Percentiles rank a stretch among this genome's conserved stretches.
These are phyloP conservation scores for Xylota segnis DNA, from an alignment of 2,888 invertebrate genomes.

Conservation along the genomic window DNA sequence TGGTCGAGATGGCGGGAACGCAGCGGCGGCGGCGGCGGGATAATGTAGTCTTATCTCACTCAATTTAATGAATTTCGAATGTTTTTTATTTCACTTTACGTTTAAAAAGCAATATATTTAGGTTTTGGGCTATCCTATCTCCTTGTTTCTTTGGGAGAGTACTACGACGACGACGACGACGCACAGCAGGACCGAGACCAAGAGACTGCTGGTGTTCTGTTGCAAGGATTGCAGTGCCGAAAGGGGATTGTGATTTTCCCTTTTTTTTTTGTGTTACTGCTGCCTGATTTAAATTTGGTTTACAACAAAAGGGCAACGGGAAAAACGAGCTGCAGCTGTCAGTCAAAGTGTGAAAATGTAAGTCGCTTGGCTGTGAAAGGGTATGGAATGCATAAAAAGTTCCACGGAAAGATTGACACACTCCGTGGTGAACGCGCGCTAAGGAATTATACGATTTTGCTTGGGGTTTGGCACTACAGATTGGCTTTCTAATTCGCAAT, in stretches of 20 bases:
- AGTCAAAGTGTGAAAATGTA: slow-evolving; percentile 70
- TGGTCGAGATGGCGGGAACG: slow-evolving; percentile 23
- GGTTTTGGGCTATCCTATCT: slow-evolving; percentile 50
- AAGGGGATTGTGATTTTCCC: slow-evolving; percentile 5
- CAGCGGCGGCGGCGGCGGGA: slow-evolving; percentile 41
- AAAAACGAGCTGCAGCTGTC: slow-evolving; percentile 53
- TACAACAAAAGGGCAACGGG: slow-evolving; percentile 14
- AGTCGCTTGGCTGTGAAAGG: background rate
- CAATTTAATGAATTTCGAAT: slow-evolving; percentile 75
- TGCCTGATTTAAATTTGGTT: slow-evolving; percentile 20
- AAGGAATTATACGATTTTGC: slow-evolving; percentile 6
- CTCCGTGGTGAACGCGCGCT: background rate
- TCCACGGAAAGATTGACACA: background rate
- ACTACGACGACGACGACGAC: background rate
- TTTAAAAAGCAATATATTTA: slow-evolving; percentile 75
- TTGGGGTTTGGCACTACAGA: slow-evolving; percentile 30
- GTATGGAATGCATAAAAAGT: slow-evolving; percentile 16
- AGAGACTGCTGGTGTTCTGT: background rate
- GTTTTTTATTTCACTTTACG: slow-evolving; percentile 70
- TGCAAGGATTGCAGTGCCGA: background rate
- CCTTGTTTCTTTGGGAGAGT: background rate
- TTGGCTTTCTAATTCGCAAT: slow-evolving; percentile 45
- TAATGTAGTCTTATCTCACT: slow-evolving; percentile 76
- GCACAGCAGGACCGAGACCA: slow-evolving; percentile 12
- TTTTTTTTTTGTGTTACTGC: background rate